These are phyloP conservation scores for Rhinolophus ferrumequinum DNA, from an alignment of 2,113 vertebrate genomes.

Conservation along the genomic window DNA sequence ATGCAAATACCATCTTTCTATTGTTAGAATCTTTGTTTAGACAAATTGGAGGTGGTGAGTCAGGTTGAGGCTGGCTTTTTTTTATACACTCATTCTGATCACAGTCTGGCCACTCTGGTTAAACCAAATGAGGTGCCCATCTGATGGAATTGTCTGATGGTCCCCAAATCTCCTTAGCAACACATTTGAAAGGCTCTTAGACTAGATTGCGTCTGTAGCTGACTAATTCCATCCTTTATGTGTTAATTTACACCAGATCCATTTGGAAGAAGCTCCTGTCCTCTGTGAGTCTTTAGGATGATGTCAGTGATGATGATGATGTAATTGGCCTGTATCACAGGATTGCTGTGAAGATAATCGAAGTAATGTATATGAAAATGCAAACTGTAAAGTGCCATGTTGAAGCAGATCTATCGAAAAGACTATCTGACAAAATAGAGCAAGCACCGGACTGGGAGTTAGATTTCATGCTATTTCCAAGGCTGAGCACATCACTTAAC, in stretches of 20 bases:
- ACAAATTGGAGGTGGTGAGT: not conserved
- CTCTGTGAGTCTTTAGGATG: not conserved
- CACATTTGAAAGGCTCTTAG: not conserved
- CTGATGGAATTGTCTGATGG: not conserved
- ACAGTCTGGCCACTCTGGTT: too few species aligned
- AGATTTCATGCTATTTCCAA: not conserved
- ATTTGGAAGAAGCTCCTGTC: not conserved
- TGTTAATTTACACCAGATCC: slow-evolving; percentile 24
- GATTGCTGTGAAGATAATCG: not conserved
- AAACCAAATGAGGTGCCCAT: not conserved
- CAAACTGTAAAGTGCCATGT: not conserved
- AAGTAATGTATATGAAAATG: not conserved
- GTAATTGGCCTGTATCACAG: not conserved
- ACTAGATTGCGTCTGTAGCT: slow-evolving; percentile 42
- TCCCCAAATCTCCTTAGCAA: slow-evolving; percentile 27
- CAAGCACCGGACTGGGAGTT: not conserved
- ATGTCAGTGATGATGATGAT: not conserved
- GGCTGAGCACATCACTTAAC: not conserved
- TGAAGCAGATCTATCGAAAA: not conserved
- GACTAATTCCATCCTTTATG: slow-evolving; percentile 29
- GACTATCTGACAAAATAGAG: not conserved
- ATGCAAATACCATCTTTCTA: not conserved
- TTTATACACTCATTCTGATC: not conserved
- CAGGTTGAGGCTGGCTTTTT: not conserved
- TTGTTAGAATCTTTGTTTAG: not conserved